A percentile compares a stretch with the other conserved stretches of the same genome.
phyloP scores from a whole-genome alignment of 2,797 vertebrate species.

The Cirrhinus mrigala region DNA sequence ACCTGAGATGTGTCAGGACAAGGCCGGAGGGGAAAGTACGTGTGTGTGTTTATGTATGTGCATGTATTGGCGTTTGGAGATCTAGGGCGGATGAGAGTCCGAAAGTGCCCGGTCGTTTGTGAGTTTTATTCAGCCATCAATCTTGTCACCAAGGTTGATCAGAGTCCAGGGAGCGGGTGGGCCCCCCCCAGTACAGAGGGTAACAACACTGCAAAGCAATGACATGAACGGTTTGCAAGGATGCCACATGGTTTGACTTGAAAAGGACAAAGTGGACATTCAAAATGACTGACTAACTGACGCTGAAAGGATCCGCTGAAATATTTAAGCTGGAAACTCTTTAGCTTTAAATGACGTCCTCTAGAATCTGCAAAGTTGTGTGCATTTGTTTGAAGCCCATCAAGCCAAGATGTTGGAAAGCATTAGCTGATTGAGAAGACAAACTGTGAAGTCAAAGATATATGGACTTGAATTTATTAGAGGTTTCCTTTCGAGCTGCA shows the following conservation, averaged over 20 bases:
- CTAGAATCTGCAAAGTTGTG: constrained; percentile 26
- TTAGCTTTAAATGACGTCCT: constrained; percentile 9
- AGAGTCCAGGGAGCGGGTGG: constrained; percentile 39
- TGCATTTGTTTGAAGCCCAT: constrained; percentile 39
- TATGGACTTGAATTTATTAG: constrained; percentile 25
- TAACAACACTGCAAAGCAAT: constrained; percentile 48
- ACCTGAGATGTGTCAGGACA: constrained; percentile 53
- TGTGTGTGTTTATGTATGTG: constrained; percentile 39
- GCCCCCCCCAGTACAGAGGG: constrained; percentile 38
- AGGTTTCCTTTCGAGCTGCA: background rate
- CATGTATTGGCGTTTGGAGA: constrained; percentile 29
- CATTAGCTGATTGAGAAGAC: constrained; percentile 56
- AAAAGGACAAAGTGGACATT: constrained; percentile 40
- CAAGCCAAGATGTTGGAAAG: constrained; percentile 16
- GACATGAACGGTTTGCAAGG: constrained; percentile 14
- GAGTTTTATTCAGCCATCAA: constrained; percentile 47
- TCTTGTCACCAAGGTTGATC: constrained; percentile 53
- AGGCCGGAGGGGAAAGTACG: constrained; percentile 32
- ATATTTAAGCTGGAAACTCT: constrained; percentile 24
- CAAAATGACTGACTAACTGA: constrained; percentile 21
- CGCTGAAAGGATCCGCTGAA: background rate
- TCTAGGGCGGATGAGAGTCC: constrained; percentile 43
- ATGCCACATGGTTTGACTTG: constrained; percentile 29
- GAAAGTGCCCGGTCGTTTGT: constrained; percentile 37
- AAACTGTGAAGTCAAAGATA: constrained; percentile 31